Evolutionary conservation across 2,888 invertebrate genomes (phyloP).

Genomic region (Nysson spinosus): DNA sequence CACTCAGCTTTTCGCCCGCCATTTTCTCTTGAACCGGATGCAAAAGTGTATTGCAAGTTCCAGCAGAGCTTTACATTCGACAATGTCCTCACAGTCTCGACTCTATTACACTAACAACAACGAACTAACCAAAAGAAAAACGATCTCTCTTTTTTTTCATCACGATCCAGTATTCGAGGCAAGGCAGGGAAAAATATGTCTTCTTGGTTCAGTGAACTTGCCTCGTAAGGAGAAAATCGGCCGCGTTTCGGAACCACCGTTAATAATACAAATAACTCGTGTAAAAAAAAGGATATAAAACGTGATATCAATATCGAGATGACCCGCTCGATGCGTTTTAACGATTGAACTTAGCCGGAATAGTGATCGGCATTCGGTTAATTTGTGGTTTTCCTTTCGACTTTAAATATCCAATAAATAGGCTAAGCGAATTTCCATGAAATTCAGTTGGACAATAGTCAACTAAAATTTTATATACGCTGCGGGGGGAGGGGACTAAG

Average conservation of each 20-base stretch:
- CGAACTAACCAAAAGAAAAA: no score
- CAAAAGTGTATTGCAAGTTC: conserved; percentile 27
- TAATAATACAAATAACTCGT: conserved; percentile 64
- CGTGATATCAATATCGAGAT: conserved; percentile 55
- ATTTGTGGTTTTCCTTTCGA: conserved; percentile 27
- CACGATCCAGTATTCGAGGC: no score
- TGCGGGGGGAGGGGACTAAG: no score
- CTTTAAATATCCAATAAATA: no score
- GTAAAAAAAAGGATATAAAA: conserved; percentile 71
- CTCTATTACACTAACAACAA: conserved; percentile 26
- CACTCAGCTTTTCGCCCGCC: no score
- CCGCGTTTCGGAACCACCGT: conserved; percentile 35
- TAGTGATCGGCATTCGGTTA: conserved; percentile 29
- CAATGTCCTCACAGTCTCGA: conserved; percentile 18
- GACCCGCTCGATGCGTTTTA: conserved; percentile 49
- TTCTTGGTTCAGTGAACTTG: conserved; percentile 24
- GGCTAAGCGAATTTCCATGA: conserved; percentile 51
- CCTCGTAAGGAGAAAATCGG: conserved; percentile 11
- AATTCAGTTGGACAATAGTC: conserved; percentile 40
- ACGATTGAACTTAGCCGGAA: conserved; percentile 37
- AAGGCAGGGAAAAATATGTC: conserved; percentile 35
- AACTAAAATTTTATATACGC: conserved; percentile 55
- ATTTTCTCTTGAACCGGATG: no score
- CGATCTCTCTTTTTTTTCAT: no score
- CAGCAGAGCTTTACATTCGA: conserved; percentile 24